Evolutionary conservation across 1,140 invertebrate species (phyloP).

Genomic region (Leptinotarsa texana): DNA sequence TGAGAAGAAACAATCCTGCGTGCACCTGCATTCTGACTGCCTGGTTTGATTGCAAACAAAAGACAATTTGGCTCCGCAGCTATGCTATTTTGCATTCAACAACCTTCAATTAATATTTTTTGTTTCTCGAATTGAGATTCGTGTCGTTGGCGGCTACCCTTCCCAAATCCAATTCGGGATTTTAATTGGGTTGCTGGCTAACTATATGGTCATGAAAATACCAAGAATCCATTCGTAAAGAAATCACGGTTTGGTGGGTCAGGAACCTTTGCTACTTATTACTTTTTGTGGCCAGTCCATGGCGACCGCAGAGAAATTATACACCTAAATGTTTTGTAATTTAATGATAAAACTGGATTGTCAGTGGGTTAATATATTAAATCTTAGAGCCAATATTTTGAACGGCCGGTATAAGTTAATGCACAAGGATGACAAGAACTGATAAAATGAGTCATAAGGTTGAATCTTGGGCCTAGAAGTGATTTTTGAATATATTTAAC

Average conservation of each 20-base stretch:
- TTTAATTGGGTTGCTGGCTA: not conserved
- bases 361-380: too few species aligned
- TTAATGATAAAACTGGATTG: too few species aligned
- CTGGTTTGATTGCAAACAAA: not conserved
- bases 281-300: not conserved
- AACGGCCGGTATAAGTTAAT: too few species aligned
- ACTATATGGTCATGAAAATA: not conserved
- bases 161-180: not conserved
- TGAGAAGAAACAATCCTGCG: not conserved
- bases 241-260: not conserved
- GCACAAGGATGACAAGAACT: too few species aligned
- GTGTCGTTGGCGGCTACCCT: slow-evolving; percentile 1
- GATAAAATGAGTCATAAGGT: too few species aligned
- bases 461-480: too few species aligned
- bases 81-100: not conserved
- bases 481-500: too few species aligned
- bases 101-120: slow-evolving; percentile 5
- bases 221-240: not conserved
- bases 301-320: too few species aligned
- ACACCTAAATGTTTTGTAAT: too few species aligned
- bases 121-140: slow-evolving; percentile 5
- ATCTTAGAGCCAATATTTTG: too few species aligned
- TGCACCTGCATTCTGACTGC: not conserved
- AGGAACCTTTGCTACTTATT: not conserved
- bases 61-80: not conserved